Evolutionary conservation across 1,140 invertebrate genomes (phyloP), one percentile per base, ranked within the genome.

Genomic region (Manduca sexta): DNA sequence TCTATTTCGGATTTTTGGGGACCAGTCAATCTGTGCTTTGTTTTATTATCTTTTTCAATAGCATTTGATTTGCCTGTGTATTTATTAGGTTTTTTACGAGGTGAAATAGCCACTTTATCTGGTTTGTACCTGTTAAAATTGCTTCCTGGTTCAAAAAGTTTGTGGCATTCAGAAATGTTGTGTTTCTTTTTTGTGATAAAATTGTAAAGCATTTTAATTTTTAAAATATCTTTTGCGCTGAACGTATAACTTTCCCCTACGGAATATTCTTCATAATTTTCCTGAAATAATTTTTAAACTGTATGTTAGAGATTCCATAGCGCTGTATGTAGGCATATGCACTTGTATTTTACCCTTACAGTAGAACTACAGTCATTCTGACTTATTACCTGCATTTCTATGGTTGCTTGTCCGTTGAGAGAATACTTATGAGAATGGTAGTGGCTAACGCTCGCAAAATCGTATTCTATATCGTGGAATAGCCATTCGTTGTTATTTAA

Each of bases 161-260:
- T 77, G 4, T 52, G 35, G 45, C 78, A 79, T 40, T 59, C 61
- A 7, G 60, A 49, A 3, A 49, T 52, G 13, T 45, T 44, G 10
- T 41, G 10, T 15, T 45, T 49, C 43, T 69, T 56, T 52, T 46
- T 64, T 14, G 57, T 50, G 14, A 74, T 70, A 42, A 57, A 71
- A 44, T 72, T 74, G 42, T 82, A 82, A 13, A 82, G 39, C 66
- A 74, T 69, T 53, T 54, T 60, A 39, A 82, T 69, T 69, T 79
- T 82, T 33, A 45, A 52, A 13, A 78, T 57, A 46, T 82, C 78
- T 33, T 4, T 62, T n/a, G 39, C 29, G 39, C 64, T 72, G n/a
- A 82, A 71, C 1, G 60, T 60, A 13, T 52, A 54, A 11, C 17
- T 45, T 35, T 57, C 58, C 6, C 56, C 69, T 3, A 61, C 37